Evolutionary conservation across 1,140 invertebrate genomes (phyloP), one percentile per base, ranked within the genome.

Genomic region (Aphelinus certus): DNA sequence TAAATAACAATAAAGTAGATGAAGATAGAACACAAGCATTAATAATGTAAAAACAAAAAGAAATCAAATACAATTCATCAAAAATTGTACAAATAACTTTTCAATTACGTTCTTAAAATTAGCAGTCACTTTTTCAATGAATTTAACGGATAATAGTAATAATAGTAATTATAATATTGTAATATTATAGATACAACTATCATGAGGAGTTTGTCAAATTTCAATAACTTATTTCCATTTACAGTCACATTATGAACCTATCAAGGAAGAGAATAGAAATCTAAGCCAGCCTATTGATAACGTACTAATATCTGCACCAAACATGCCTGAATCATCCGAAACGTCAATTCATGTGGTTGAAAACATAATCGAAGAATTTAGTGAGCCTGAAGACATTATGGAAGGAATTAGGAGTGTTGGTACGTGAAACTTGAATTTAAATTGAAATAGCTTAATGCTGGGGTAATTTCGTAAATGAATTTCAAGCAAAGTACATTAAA

Each of bases 381-480:
- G 93, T 73, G 94, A 95, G 79, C 91, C 93, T 0, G 94, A 95
- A 84, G 94, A 95, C 84, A 89, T 95, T 82, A 94, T 95, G 90
- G 94, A 93, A 82, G 94, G 94, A 75, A 94, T 94, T 75, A 88
- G 93, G 72, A 91, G 91, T 79, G 90, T 92, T 56, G 92, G 92
- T 88, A 64, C 79, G 85, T 79, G 26, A 6, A n/a, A 56, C 58
- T 71, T 51, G 51, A 6, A 53, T 53, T 53, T 26, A 26, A 26
- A 26, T 26, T 26, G 26, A 26, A 26, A 26, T 26, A 26, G 26
- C 26, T 26, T 26, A 26, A 26, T 26, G 26, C 26, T 26, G 26
- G 26, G 26, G 26, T 26, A 26, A 26, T 26, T 26, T 26, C 26
- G 26, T 26, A 26, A 26, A 0, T 26, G 26, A 26, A 26, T 62